Evolutionary conservation across 64 coral and sea anemone species (phyloP), one percentile per base, ranked within the genome.

Genomic region (Dendronephthya gigantea): DNA sequence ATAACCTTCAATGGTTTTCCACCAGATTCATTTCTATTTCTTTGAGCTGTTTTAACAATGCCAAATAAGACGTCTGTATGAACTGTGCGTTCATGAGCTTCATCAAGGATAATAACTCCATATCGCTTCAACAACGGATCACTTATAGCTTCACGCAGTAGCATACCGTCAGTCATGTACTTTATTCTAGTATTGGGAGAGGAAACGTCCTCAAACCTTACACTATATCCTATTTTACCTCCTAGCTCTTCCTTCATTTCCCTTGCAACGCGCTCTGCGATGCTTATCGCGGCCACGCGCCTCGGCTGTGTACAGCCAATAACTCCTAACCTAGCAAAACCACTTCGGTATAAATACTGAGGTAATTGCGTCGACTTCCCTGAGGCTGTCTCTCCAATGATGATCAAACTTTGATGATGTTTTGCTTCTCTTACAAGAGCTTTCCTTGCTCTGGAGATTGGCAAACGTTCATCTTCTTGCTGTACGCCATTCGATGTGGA

Each of bases 151-250:
- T 98, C 95, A 39, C 95, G 84, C 7, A 98, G 70, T 16, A 98
- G 65, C 92, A 98, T 98, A n/a, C 95, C 95, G 32, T 98, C 95
- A 0, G 95, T 98, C 95, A 98, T 93, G 39, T 98, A 98, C 62
- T 98, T 98, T 8, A 98, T 86, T 68, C 84, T 86, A 83, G 95
- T 98, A 74, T 92, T 98, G n/a, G 68, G 50, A 9, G 89, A 93
- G 16, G 89, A 93, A 7, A 90, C 84, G 35, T 98, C 92, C 62
- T 98, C 92, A 50, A 98, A 79, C 5, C 72, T 29, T 33, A 79
- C 72, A 79, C 7, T 36, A 79, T 79, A 79, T 8, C 72, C 72
- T 28, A 79, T 19, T 39, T 79, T 79, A 1, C 37, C 32, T 10
- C 72, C 72, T 79, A 79, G 12, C 34, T 16, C 2, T 39, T 79